Percentiles rank a stretch among this genome's conserved stretches.
phyloP scores from a whole-genome alignment of 2,113 vertebrate species.

The Piliocolobus tephrosceles region DNA sequence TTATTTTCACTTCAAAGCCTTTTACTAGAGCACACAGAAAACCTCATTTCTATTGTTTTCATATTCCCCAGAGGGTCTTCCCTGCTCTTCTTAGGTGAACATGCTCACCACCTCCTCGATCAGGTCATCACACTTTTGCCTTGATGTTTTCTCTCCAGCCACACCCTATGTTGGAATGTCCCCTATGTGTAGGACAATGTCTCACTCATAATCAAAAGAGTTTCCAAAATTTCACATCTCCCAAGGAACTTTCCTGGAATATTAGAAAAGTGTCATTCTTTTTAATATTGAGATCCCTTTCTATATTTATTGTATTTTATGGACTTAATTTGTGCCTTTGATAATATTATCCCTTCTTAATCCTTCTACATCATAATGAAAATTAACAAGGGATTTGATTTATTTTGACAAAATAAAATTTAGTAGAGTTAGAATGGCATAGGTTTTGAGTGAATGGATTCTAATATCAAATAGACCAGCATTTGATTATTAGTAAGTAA shows the following conservation, averaged over 20 bases:
- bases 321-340: not conserved
- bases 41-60: conserved; percentile 33
- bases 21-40: not conserved
- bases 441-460: not conserved
- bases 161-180: conserved; percentile 14
- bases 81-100: not conserved
- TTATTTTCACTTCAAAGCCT: conserved; percentile 61
- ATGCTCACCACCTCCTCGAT: not conserved
- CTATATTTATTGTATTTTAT: not conserved
- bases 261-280: conserved; percentile 8
- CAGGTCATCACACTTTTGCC: not conserved
- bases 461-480: not conserved
- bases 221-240: not conserved
- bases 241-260: not conserved
- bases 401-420: conserved; percentile 3
- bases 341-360: not conserved
- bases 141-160: conserved; percentile 28
- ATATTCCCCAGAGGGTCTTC: conserved; percentile 26
- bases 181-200: not conserved
- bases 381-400: conserved; percentile 1
- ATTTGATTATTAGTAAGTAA: not conserved
- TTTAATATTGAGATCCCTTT: not conserved
- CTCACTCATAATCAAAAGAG: not conserved
- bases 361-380: not conserved
- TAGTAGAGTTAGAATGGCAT: not conserved